Evolutionary conservation across 2,797 vertebrate genomes (phyloP), one percentile per base, ranked within the genome.

Genomic region (Gastrophryne carolinensis): DNA sequence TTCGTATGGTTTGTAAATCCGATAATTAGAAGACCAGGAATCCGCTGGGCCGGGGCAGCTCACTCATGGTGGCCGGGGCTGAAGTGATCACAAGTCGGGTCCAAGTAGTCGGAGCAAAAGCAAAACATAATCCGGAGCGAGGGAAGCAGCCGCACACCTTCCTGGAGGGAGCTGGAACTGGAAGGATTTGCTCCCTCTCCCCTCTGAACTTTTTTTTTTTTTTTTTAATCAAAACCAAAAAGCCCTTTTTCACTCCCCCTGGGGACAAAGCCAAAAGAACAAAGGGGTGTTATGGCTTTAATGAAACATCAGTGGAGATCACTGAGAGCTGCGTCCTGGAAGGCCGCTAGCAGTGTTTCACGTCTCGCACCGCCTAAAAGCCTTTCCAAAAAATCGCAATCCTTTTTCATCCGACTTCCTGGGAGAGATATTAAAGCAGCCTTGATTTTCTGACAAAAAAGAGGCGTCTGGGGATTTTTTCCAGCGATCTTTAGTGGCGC

Each of bases 181-280:
- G 47, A 64, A 71, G 52, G 75, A 78, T 49, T 49, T 47, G 58
- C 44, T 61, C 49, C 66, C 64, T 62, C 73, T 76, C 75, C 65
- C 37, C 71, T 71, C 75, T 78, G 71, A 71, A 71, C 64, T 67
- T 66, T 66, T 64, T 64, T 75, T 74, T 70, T 69, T 72, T 75
- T 77, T 78, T 78, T 78, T 78, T 78, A 78, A 78, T 72, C 75
- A 78, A 78, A 78, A 78, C 75, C 75, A 78, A 78, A 78, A 78
- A 78, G 67, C 67, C 75, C 67, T 78, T 78, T 62, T 68, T 75
- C 73, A 71, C 67, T 71, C 75, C 75, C 75, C 75, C 67, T 62
- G 75, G 75, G 75, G 67, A 71, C 67, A 78, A 78, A 72, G 67
- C 75, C 67, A 78, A 78, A 73, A 78, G 75, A 78, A 78, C 75